phyloP scores from a whole-genome alignment of 2,113 vertebrate genomes.

The Saiga tatarica region DNA sequence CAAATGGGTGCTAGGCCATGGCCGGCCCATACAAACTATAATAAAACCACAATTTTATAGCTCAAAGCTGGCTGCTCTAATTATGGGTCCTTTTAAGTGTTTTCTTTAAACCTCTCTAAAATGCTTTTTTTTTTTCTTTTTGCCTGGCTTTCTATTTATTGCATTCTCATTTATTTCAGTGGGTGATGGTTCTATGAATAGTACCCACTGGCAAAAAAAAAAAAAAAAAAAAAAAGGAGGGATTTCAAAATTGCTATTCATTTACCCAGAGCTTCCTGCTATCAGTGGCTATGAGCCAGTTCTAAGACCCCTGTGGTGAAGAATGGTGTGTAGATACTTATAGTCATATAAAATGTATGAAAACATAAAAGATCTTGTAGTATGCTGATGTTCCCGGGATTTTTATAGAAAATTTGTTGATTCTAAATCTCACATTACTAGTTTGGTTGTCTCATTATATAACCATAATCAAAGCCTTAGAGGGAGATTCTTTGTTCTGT shows the following conservation, averaged over 20 bases:
- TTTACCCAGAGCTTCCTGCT: conserved; percentile 53
- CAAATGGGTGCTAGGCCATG: neutral
- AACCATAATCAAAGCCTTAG: neutral
- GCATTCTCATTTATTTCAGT: conserved; percentile 41
- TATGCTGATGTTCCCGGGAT: neutral
- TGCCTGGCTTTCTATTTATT: conserved; percentile 37
- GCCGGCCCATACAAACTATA: neutral
- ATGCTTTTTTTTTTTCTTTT: conserved; percentile 33
- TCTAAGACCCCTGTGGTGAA: conserved; percentile 22
- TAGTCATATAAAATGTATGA: neutral
- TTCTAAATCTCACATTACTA: neutral
- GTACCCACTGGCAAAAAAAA: conserved; percentile 24
- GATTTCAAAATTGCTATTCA: conserved; percentile 60
- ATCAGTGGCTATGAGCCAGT: conserved; percentile 16
- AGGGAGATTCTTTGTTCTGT: neutral
- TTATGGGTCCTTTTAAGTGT: conserved; percentile 47
- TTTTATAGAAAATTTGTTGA: neutral
- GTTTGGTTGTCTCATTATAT: neutral
- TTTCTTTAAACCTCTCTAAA: conserved; percentile 42
- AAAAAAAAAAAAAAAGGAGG: neutral
- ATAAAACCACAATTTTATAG: neutral
- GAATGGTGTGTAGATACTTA: conserved; percentile 1
- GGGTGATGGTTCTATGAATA: conserved; percentile 34
- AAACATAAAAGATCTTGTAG: neutral
- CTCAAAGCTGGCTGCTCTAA: conserved; percentile 52